Evolutionary conservation across 2,797 vertebrate species (phyloP).

Genomic region (Siniperca obscura): DNA sequence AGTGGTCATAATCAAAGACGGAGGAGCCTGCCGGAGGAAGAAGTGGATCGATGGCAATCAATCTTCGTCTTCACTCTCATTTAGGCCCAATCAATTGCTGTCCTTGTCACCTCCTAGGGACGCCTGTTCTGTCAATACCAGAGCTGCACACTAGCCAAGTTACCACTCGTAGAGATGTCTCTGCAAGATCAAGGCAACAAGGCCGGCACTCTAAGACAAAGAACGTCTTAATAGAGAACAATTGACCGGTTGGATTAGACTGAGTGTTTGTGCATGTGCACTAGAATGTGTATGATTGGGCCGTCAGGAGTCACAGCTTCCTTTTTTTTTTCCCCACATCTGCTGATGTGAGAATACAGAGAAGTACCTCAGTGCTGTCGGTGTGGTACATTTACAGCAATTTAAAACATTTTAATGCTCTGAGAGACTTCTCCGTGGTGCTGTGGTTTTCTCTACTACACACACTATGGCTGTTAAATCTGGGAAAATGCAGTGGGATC

Average conservation of each 20-base stretch:
- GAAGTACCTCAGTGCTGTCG: slow-evolving; percentile 32
- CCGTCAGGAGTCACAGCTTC: slow-evolving; percentile 28
- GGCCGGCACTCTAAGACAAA: slow-evolving; percentile 56
- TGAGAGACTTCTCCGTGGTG: slow-evolving; percentile 20
- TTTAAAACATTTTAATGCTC: slow-evolving; percentile 57
- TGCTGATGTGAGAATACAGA: slow-evolving; percentile 37
- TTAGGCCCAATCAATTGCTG: slow-evolving; percentile 80
- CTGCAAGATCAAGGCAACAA: slow-evolving; percentile 63
- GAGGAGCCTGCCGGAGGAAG: slow-evolving; percentile 66
- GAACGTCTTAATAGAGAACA: slow-evolving; percentile 72
- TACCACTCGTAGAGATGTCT: slow-evolving; percentile 46
- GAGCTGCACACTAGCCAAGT: slow-evolving; percentile 56
- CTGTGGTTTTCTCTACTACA: slow-evolving; percentile 27
- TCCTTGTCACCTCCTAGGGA: slow-evolving; percentile 79
- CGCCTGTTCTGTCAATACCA: slow-evolving; percentile 68
- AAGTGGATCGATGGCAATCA: slow-evolving; percentile 77
- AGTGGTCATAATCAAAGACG: slow-evolving; percentile 81
- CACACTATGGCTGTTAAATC: slow-evolving; percentile 44
- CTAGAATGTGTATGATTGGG: slow-evolving; percentile 9
- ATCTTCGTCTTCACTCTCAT: slow-evolving; percentile 81
- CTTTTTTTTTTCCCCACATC: slow-evolving; percentile 13
- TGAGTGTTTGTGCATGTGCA: slow-evolving; percentile 6
- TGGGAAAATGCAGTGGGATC: slow-evolving; percentile 53
- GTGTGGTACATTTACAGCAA: slow-evolving; percentile 48
- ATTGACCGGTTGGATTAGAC: slow-evolving; percentile 52